Evolutionary conservation across 2,888 invertebrate species (phyloP), one percentile per base, ranked within the genome.

Genomic region (Caenorhabditis imperialis): DNA sequence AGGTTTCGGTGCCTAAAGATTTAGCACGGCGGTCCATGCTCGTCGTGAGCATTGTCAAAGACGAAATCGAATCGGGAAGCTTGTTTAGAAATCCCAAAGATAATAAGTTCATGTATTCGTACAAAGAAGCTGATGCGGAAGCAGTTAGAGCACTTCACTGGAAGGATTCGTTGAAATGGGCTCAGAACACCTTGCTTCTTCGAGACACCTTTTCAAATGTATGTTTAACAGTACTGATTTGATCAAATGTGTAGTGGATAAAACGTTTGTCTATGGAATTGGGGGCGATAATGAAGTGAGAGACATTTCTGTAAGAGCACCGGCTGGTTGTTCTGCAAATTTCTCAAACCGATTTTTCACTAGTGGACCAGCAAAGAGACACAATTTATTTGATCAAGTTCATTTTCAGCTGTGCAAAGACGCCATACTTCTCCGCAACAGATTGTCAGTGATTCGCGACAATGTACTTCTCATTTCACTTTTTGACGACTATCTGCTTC

Each of bases 131-230:
- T 14, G 79, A 81, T 23, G 57, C 74, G 38, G 75, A 81, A 33
- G 55, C 78, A 12, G 55, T 61, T 1, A 45, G 47, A 16, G 27
- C 4, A 3, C 38, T 86, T 4, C 81, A 76, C 48, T 87, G 87
- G 87, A 72, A 79, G 45, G 72, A 83, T 23, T 81, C 87, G 1
- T 48, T 87, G 47, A 78, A 79, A 45, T 84, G 87, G 85, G 87
- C 87, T 0, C 85, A 85, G 40, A 81, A 87, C 45, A 81, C 85
- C 1, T 67, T 87, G 18, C 73, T 87, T 25, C 75, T 77, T 42
- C 63, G 81, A n/a, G 86, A 87, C 38, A 83, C 82, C 14, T 87
- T 83, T 60, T 63, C 77, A 22, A 67, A 60, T 40, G 84, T 85
- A 37, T 27, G 63, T 14, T 42, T 27, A n/a, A n/a, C 25, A 7